Conservation (phyloP, 2,113 vertebrate genomes). For the Zonotrichia leucophrys region DNA sequence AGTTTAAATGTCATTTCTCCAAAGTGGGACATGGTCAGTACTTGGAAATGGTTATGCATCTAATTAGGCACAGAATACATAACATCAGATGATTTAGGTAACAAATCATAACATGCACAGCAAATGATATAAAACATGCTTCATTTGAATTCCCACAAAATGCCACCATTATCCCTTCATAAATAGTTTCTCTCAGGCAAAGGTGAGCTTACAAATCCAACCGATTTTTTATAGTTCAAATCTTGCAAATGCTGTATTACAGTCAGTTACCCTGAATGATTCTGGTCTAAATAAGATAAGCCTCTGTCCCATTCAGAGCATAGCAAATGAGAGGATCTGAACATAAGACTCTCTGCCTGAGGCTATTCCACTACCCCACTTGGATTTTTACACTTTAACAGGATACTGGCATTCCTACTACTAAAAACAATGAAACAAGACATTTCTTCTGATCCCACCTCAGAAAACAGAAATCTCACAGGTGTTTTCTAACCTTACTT, state of each 20-base stretch:
- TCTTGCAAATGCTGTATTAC: not conserved
- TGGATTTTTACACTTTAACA: not conserved
- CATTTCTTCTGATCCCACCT: not conserved
- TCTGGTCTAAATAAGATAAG: not conserved
- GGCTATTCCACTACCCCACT: not conserved
- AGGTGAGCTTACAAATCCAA: not conserved
- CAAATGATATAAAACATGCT: fast-evolving
- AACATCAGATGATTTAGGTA: not conserved
- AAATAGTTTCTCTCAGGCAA: not conserved
- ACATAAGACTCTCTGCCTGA: not conserved
- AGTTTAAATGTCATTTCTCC: not conserved
- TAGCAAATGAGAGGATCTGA: not conserved
- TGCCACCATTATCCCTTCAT: not conserved
- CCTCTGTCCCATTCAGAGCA: not conserved
- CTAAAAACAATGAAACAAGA: not conserved
- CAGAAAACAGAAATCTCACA: not conserved
- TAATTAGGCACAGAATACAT: not conserved
- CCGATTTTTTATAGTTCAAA: not conserved
- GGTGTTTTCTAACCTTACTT: not conserved
- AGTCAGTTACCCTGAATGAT: not conserved
- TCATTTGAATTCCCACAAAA: not conserved
- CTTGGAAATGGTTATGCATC: not conserved
- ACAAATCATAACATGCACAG: not conserved
- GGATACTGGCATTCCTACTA: not conserved
- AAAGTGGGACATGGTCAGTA: not conserved